Base-by-base conservation (phyloP, 2,888 invertebrate species). In the Pimpla rufipes region DNA sequence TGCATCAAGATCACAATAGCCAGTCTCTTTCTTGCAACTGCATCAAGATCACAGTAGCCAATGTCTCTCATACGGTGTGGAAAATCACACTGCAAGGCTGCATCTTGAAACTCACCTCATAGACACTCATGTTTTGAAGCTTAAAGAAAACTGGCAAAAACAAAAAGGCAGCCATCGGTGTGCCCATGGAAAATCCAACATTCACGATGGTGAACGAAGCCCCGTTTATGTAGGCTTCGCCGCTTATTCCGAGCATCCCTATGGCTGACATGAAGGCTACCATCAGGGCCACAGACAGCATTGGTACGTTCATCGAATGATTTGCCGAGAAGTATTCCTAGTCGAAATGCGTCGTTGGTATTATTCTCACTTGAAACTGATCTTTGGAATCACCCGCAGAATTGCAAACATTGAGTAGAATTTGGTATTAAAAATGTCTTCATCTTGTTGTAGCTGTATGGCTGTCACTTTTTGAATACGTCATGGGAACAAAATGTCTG, bases 211-310 rank as follows among this genome's bases (percentile, higher is more conserved):
- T 94, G 93, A 98, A 98, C 90, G 97, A 96, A 85, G 97, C 96
- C 71, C 98, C 98, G 90, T 95, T 97, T 87, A 96, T 96, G 93
- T 98, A 98, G 91, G 96, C 97, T 93, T 98, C 98, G 70, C 97
- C 95, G 42, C 98, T 97, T 1, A 98, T 97, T 16, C 98, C 98
- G n/a, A 98, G 94, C 52, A 98, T 93, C 0, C 98, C 97, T 74
- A 98, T 96, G 42, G 98, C 97, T 0, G 98, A 98, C 96, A 98
- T 97, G 92, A 98, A 98, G 52, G 98, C 97, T n/a, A 98, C 98
- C 97, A 98, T 97, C 79, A 98, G 93, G 1, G 98, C 98, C 85
- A 98, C 97, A 4, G 98, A 97, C 0, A 98, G 97, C 0, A 98
- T 97, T 7, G 94, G 92, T 87, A 97, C 94, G 6, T 96, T 95